Conservation (phyloP, 1,140 invertebrate species). For the Gryon sp. region DNA sequence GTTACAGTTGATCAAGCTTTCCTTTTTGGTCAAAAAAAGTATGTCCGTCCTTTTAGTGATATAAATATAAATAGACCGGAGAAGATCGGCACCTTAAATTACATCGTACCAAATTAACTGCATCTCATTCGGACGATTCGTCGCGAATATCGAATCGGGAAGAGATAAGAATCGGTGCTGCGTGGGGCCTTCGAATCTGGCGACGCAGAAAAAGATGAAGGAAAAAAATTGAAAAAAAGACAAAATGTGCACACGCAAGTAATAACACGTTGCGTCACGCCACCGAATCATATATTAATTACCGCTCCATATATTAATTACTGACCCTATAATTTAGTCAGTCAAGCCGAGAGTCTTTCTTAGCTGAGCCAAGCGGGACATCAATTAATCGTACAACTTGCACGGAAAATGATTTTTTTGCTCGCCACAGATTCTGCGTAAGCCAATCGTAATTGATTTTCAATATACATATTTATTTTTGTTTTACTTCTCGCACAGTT, state of each 20-base stretch:
- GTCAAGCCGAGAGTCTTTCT: neutral
- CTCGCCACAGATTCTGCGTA: neutral
- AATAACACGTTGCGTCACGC: conserved; percentile 72
- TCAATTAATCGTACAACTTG: conserved; percentile 18
- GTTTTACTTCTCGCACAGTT: neutral
- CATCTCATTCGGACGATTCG: conserved; percentile 20
- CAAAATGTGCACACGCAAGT: conserved; percentile 29
- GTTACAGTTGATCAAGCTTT: too few species aligned
- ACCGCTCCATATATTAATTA: conserved; percentile 78
- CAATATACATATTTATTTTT: conserved; percentile 6
- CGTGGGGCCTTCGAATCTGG: conserved; percentile 66
- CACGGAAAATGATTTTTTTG: conserved; percentile 17
- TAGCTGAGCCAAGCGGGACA: neutral
- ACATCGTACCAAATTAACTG: conserved; percentile 48
- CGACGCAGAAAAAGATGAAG: conserved; percentile 40
- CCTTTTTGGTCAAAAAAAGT: too few species aligned
- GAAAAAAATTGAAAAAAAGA: conserved; percentile 18
- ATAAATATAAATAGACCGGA: too few species aligned
- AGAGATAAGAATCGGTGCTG: conserved; percentile 67
- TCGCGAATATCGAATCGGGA: conserved; percentile 66
- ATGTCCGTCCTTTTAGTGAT: too few species aligned
- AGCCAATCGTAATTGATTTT: conserved; percentile 31
- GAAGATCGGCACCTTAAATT: too few species aligned
- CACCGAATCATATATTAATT: conserved; percentile 75
- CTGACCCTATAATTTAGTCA: conserved; percentile 71